Conservation (phyloP, 2,797 vertebrate species). For the Platalea minor region DNA sequence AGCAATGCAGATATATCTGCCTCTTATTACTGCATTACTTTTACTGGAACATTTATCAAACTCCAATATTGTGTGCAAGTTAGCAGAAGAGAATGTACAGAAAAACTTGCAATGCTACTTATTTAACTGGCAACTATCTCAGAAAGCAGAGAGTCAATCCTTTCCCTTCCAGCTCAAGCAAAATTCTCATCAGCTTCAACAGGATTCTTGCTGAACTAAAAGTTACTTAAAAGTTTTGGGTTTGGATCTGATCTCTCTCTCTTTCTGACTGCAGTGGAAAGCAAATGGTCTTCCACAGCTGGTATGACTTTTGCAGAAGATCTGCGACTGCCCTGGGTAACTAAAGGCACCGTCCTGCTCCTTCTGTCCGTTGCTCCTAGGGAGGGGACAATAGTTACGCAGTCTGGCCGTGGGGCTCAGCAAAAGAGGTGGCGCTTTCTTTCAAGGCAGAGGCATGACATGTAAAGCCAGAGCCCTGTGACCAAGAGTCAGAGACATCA, state of each 20-base stretch:
- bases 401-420: rapidly evolving
- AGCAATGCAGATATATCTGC: not conserved
- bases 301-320: not conserved
- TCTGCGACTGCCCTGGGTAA: not conserved
- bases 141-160: not conserved
- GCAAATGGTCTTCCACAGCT: not conserved
- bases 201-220: not conserved
- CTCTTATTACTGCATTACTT: not conserved
- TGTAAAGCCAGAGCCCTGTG: not conserved
- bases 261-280: not conserved
- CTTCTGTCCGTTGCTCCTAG: not conserved
- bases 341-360: not conserved
- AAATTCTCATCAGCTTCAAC: not conserved
- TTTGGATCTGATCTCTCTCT: not conserved
- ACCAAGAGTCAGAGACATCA: not conserved
- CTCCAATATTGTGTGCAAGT: not conserved
- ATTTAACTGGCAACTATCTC: not conserved
- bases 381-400: not conserved
- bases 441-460: not conserved
- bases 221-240: not conserved
- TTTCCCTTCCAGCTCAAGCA: not conserved
- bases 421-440: not conserved
- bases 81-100: not conserved
- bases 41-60: not conserved
- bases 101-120: not conserved